These are phyloP conservation scores for Megalopta genalis DNA, from an alignment of 1,140 invertebrate genomes.

Conservation along the genomic window DNA sequence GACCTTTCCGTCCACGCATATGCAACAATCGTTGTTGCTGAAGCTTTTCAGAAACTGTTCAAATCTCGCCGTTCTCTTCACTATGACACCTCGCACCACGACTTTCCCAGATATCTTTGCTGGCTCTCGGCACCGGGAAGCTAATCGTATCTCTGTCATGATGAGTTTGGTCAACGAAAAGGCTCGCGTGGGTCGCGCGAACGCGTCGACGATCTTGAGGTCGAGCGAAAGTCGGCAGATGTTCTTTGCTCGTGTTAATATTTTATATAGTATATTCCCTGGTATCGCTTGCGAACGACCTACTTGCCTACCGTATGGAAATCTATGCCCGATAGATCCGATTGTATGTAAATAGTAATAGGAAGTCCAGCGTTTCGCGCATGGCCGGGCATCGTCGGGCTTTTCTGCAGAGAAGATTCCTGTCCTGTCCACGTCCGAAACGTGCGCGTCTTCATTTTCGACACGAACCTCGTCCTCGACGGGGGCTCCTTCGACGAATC, in stretches of 20 bases:
- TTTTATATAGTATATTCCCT: conserved; percentile 62
- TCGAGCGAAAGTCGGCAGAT: not conserved
- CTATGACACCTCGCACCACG: no score
- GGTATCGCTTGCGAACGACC: conserved; percentile 56
- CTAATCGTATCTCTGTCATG: no score
- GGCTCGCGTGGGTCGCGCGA: no score
- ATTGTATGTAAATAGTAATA: conserved; percentile 69
- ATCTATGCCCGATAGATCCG: conserved; percentile 64
- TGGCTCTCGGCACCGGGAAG: no score
- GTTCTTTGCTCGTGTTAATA: conserved; percentile 15
- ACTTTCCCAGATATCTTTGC: no score
- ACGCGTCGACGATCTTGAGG: not conserved
- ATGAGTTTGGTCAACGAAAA: no score
- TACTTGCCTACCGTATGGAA: conserved; percentile 57
- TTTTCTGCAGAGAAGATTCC: conserved; percentile 47
- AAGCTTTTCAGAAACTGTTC: no score
- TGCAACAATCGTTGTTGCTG: no score
- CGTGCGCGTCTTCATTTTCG: not conserved
- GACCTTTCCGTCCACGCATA: no score
- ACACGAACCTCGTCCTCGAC: not conserved
- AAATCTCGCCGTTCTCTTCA: no score
- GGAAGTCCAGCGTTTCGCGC: conserved; percentile 55
- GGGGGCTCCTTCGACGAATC: no score
- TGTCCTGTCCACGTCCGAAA: not conserved
- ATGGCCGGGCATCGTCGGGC: conserved; percentile 44